Base-by-base conservation (phyloP, 2,888 invertebrate species). In the Rhorus exstirpatorius region DNA sequence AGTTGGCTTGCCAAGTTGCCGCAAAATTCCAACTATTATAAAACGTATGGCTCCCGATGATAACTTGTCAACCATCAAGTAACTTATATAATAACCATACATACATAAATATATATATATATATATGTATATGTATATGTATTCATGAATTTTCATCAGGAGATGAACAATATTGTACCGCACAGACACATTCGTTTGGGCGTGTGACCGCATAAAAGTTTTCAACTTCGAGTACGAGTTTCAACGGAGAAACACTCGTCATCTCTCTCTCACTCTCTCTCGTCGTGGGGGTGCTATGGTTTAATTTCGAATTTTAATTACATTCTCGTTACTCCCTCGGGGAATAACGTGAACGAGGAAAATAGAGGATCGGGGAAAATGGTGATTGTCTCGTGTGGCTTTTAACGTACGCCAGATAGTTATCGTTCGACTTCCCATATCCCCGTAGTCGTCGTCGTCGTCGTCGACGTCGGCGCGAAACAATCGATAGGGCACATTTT, bases 401-500 rank as follows among this genome's bases (percentile, higher is more conserved):
- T 81, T 81, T 65, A 78, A 55, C 74, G 68, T 70, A 49, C n/a
- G n/a, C n/a, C 49, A 46, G 70, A 81, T 78, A 46, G 68, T 78
- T 68, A 78, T 81, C 79, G 55, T 72, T 41, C 53, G 41, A n/a
- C n/a, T 24, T 41, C 58, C 75, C 67, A 35, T 53, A 35, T 46
- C 21, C 12, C 31, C 12, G 51, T n/a, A n/a, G n/a, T n/a, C n/a
- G n/a, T n/a, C 24, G 61, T 53, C 35, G 44, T 67, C 72, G 61
- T 53, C 31, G 60, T 21, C 14, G 21, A 41, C 14, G 24, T 19
- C 7, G 19, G 26, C 58, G 46, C 60, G 67, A 77, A 70, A 77
- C 67, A 77, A 81, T 81, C 81, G 81, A 81, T 81, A 60, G 19
- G 49, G n/a, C n/a, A 58, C 81, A 70, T 78, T 81, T 78, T 68